These are phyloP conservation scores for Pinna nobilis DNA, from an alignment of 1,140 invertebrate genomes.

Conservation along the genomic window DNA sequence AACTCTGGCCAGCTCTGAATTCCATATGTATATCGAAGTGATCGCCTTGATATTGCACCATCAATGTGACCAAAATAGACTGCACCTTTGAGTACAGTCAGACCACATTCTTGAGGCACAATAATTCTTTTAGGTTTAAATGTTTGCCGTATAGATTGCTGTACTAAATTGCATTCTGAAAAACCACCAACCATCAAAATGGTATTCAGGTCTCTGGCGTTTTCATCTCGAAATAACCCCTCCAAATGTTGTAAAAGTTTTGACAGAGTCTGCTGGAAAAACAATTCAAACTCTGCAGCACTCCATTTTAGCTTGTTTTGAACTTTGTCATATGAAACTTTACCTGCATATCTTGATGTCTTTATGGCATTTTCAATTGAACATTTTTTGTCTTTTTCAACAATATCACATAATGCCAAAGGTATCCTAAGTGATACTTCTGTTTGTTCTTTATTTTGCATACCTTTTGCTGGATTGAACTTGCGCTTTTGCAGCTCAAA, in stretches of 20 bases:
- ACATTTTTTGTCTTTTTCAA: not conserved
- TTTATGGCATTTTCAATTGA: slow-evolving; percentile 11
- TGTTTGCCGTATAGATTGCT: slow-evolving; percentile 19
- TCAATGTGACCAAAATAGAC: slow-evolving; percentile 37
- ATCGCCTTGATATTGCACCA: slow-evolving; percentile 25
- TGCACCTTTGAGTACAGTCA: slow-evolving; percentile 42
- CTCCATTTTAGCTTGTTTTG: slow-evolving; percentile 21
- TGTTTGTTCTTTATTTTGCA: slow-evolving; percentile 26
- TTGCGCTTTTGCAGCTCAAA: slow-evolving; percentile 44
- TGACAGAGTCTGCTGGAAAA: slow-evolving; percentile 24
- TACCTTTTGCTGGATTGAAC: slow-evolving; percentile 5
- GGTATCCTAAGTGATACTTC: not conserved
- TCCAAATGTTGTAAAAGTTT: slow-evolving; percentile 30
- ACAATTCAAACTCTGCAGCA: slow-evolving; percentile 3
- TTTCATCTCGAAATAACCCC: slow-evolving; percentile 20
- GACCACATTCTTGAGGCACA: slow-evolving; percentile 27
- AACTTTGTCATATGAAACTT: slow-evolving; percentile 9
- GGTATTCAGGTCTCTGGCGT: slow-evolving; percentile 15
- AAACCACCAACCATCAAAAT: slow-evolving; percentile 49
- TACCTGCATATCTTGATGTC: not conserved
- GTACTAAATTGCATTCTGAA: slow-evolving; percentile 41
- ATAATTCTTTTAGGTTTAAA: slow-evolving; percentile 30
- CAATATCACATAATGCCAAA: not conserved
- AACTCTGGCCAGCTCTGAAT: slow-evolving; percentile 39
- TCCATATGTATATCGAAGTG: slow-evolving; percentile 32